Conservation (phyloP, 2,113 vertebrate genomes). For the Phoenicopterus ruber region DNA sequence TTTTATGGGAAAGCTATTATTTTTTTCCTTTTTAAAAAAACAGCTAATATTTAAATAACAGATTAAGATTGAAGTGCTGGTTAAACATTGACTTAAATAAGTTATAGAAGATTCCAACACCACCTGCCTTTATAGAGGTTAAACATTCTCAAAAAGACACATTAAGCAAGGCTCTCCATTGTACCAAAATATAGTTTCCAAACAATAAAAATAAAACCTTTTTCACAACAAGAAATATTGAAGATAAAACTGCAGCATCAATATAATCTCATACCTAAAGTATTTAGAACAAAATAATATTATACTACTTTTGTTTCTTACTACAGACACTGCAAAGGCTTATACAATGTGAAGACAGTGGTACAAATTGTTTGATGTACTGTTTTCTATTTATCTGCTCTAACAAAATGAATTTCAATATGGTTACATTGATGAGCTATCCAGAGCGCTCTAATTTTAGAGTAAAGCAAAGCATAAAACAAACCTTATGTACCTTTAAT, state of each 20-base stretch:
- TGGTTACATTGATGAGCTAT: slow-evolving; percentile 69
- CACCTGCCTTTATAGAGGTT: slow-evolving; percentile 71
- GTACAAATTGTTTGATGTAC: slow-evolving; percentile 60
- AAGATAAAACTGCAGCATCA: slow-evolving; percentile 80
- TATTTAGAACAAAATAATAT: slow-evolving; percentile 78
- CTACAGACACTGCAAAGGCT: slow-evolving; percentile 80
- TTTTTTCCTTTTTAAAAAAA: not conserved
- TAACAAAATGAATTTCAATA: slow-evolving; percentile 78
- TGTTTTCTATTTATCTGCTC: slow-evolving; percentile 75
- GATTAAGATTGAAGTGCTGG: slow-evolving; percentile 68
- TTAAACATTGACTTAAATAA: slow-evolving; percentile 75
- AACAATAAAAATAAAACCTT: slow-evolving; percentile 79
- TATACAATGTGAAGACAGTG: slow-evolving; percentile 73
- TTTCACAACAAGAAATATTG: slow-evolving; percentile 74
- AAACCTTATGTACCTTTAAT: slow-evolving; percentile 55
- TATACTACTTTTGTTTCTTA: slow-evolving; percentile 76
- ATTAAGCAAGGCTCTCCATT: slow-evolving; percentile 67
- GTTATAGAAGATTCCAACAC: slow-evolving; percentile 67
- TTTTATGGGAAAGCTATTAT: slow-evolving; percentile 30
- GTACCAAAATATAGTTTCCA: slow-evolving; percentile 79
- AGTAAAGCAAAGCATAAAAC: slow-evolving; percentile 68
- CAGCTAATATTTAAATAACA: slow-evolving; percentile 71
- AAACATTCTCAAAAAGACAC: slow-evolving; percentile 73
- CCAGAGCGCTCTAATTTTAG: slow-evolving; percentile 73
- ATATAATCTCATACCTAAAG: slow-evolving; percentile 76